Conservation (phyloP, 2,113 vertebrate genomes). For the Xiphorhynchus elegans region DNA sequence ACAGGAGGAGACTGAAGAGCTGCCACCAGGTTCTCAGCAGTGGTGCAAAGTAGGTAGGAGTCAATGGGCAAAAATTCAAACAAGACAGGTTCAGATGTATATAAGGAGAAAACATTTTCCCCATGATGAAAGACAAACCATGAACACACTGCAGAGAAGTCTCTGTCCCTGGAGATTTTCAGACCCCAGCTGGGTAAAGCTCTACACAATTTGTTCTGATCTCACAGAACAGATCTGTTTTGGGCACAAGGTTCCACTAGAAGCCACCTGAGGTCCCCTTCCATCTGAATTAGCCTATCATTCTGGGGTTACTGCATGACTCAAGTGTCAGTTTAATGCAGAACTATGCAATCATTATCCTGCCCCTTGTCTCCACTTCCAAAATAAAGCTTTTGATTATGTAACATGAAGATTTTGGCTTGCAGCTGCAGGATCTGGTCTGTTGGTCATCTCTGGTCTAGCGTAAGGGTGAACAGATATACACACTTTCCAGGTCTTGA, state of each 20-base stretch:
- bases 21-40: not conserved
- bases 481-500: not conserved
- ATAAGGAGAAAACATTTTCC: not conserved
- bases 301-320: not conserved
- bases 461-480: not conserved
- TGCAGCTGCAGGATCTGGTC: not conserved
- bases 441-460: not conserved
- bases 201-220: not conserved
- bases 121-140: not conserved
- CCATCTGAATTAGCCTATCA: not conserved
- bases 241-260: not conserved
- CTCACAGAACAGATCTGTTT: not conserved
- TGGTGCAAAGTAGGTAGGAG: not conserved
- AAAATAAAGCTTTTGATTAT: not conserved
- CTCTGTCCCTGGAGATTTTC: not conserved
- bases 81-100: not conserved
- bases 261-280: not conserved
- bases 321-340: not conserved
- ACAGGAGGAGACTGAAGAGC: accelerated
- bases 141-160: not conserved
- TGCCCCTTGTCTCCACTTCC: not conserved
- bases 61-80: not conserved
- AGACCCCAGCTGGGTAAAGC: not conserved
- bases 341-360: not conserved
- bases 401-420: not conserved